Conservation (phyloP, 2,888 invertebrate species). For the Ischnus inquisitorius region DNA sequence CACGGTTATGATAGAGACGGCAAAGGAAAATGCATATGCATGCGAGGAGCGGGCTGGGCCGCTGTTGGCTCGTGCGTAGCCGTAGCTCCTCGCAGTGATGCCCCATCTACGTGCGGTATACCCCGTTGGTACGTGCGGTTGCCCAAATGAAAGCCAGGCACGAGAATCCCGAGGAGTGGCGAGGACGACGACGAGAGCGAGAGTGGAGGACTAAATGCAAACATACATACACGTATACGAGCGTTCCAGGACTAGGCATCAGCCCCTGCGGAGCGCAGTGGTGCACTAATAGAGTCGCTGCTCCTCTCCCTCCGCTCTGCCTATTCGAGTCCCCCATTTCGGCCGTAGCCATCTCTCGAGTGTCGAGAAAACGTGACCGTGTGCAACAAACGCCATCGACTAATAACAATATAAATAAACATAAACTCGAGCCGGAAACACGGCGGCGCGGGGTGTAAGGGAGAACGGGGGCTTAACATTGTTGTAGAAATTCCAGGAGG, state of each 20-base stretch:
- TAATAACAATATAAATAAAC: slow-evolving; percentile 63
- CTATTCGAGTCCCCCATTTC: slow-evolving; percentile 53
- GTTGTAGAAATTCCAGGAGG: slow-evolving; percentile 48
- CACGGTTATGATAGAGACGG: slow-evolving; percentile 15
- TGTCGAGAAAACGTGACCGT: slow-evolving; percentile 60
- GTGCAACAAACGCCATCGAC: slow-evolving; percentile 63
- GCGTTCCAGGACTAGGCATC: slow-evolving; percentile 26
- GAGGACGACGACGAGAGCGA: slow-evolving; percentile 35
- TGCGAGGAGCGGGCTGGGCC: slow-evolving; percentile 53
- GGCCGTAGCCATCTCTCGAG: slow-evolving; percentile 43
- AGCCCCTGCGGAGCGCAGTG: slow-evolving; percentile 17
- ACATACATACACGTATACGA: background rate
- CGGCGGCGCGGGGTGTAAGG: background rate
- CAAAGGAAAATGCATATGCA: slow-evolving; percentile 64
- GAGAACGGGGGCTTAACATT: slow-evolving; percentile 22
- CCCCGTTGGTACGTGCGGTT: slow-evolving; percentile 63
- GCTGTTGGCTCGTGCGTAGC: slow-evolving; percentile 46
- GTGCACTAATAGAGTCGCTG: slow-evolving; percentile 55
- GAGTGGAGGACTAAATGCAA: slow-evolving; percentile 16
- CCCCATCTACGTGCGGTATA: slow-evolving; percentile 55
- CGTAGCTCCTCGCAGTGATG: slow-evolving; percentile 44
- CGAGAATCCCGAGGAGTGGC: slow-evolving; percentile 46
- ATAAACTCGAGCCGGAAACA: slow-evolving; percentile 7
- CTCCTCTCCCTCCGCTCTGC: slow-evolving; percentile 6
- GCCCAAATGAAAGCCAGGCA: slow-evolving; percentile 59